phyloP scores from a whole-genome alignment of 2,888 invertebrate genomes.

The Prosapia bicincta region DNA sequence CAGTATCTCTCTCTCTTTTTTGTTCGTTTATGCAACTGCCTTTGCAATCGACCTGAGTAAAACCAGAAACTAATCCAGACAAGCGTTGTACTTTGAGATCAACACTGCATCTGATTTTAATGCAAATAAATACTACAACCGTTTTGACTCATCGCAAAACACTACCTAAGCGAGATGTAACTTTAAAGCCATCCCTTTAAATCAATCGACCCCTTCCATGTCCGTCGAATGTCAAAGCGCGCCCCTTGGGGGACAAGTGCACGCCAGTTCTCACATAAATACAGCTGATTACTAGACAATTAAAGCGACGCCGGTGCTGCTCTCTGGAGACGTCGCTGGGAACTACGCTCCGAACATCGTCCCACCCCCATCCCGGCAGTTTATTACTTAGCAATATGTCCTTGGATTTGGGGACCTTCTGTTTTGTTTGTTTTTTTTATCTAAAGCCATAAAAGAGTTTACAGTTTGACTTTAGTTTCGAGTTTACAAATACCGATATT shows the following conservation, averaged over 20 bases:
- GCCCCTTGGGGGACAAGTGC: background rate
- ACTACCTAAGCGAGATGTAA: background rate
- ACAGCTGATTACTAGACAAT: background rate
- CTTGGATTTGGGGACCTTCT: background rate
- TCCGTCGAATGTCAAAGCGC: background rate
- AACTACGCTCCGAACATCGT: background rate
- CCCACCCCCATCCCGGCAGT: background rate
- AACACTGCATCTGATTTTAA: no score
- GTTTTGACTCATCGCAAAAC: no score
- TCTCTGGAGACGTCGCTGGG: background rate
- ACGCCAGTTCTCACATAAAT: background rate
- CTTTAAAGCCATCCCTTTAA: background rate
- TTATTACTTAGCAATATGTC: slow-evolving; percentile 2
- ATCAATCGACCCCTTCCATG: background rate
- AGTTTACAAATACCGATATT: no score
- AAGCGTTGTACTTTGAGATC: no score
- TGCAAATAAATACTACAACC: no score
- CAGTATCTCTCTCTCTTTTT: no score
- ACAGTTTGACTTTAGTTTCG: no score
- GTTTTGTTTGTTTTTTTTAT: background rate
- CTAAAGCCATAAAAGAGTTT: background rate
- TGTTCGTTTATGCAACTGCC: no score
- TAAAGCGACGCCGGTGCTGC: background rate
- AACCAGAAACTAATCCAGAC: no score
- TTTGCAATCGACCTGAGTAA: no score